Evolutionary conservation across 2,888 invertebrate species (phyloP).

Genomic region (Epistrophe grossulariae): DNA sequence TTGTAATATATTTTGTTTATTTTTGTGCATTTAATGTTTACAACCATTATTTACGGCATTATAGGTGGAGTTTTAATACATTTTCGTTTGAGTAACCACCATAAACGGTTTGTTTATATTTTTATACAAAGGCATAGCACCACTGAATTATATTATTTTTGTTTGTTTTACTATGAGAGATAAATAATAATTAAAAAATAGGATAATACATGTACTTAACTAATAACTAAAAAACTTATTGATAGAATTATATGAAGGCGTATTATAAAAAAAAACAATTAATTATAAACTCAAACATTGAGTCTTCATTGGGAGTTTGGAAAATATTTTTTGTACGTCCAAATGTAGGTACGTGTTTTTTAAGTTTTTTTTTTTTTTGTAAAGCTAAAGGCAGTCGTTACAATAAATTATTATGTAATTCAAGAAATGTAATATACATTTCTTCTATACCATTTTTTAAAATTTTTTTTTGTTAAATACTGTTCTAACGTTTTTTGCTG

Average conservation of each 20-base stretch:
- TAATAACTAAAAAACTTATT: conserved; percentile 40
- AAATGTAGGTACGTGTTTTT: conserved; percentile 28
- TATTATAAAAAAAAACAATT: conserved; percentile 52
- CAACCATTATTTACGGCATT: conserved; percentile 60
- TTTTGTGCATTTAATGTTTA: conserved; percentile 55
- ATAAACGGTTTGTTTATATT: conserved; percentile 28
- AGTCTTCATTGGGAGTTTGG: conserved; percentile 62
- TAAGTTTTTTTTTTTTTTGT: conserved; percentile 31
- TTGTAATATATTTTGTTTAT: conserved; percentile 42
- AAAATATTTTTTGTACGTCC: conserved; percentile 43
- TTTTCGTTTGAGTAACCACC: conserved; percentile 50
- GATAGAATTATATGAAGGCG: conserved; percentile 23
- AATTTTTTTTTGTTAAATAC: conserved; percentile 42
- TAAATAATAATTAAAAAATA: conserved; percentile 66
- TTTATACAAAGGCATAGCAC: conserved; percentile 65
- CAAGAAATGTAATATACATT: conserved; percentile 66
- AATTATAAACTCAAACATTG: conserved; percentile 54
- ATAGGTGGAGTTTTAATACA: conserved; percentile 46
- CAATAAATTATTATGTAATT: conserved; percentile 31
- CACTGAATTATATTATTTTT: conserved; percentile 64
- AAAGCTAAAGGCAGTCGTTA: conserved; percentile 74
- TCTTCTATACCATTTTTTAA: conserved; percentile 44
- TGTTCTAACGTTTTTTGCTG: conserved; percentile 64
- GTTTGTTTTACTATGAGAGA: conserved; percentile 18
- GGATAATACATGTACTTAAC: conserved; percentile 70